phyloP scores from a whole-genome alignment of 2,113 vertebrate genomes.

The Microcebus ravelobensis region DNA sequence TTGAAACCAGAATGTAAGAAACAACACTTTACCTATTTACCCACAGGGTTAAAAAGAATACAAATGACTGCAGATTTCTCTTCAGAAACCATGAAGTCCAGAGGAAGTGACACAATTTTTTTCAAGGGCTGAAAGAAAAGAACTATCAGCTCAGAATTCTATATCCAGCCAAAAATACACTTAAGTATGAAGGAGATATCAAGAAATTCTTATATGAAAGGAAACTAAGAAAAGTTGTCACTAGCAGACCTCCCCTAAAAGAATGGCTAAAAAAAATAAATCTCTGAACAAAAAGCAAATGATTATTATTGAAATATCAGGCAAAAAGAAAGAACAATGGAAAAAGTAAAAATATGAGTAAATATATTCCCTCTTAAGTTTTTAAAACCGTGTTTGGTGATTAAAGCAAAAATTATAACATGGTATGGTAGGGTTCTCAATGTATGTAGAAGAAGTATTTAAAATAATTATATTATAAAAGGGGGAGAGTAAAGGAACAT shows the following conservation, averaged over 20 bases:
- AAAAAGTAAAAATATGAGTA: neutral
- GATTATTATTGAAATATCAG: neutral
- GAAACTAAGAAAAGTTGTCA: slow-evolving; percentile 26
- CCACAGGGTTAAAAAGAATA: neutral
- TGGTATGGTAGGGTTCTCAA: neutral
- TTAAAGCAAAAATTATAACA: slow-evolving; percentile 7
- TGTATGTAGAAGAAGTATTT: slow-evolving; percentile 25
- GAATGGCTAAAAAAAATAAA: neutral
- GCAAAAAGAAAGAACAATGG: neutral
- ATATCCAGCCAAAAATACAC: neutral
- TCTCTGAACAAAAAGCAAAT: slow-evolving; percentile 16
- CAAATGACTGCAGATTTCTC: neutral
- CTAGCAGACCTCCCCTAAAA: slow-evolving; percentile 2
- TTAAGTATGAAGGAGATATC: neutral
- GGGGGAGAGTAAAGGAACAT: neutral
- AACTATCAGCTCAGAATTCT: neutral
- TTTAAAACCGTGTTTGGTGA: slow-evolving; percentile 22
- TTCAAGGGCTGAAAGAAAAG: neutral
- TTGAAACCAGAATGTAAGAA: neutral
- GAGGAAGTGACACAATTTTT: neutral
- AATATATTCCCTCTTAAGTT: slow-evolving; percentile 14
- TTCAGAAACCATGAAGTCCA: neutral
- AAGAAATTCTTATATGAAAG: neutral
- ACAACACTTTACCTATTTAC: neutral
- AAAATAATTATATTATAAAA: neutral